Conservation (phyloP, 53 echinoderm and acorn worm species). For the Temnopleurus reevesii region DNA sequence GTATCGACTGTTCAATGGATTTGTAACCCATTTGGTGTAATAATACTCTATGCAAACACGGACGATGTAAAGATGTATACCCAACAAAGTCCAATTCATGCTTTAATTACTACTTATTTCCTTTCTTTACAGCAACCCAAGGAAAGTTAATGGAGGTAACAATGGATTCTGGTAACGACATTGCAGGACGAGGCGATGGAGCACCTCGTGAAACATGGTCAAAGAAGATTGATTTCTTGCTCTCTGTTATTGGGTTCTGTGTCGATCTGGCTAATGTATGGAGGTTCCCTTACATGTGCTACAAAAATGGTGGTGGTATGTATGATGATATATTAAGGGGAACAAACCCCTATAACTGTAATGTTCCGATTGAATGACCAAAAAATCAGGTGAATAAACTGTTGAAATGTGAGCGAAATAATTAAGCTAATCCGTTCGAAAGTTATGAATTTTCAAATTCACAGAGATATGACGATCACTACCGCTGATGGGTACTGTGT, state of each 20-base stretch:
- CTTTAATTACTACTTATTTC: background rate
- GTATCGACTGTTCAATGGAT: too few species aligned
- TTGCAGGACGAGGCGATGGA: constrained; percentile 45
- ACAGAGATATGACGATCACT: too few species aligned
- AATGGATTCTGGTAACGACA: constrained; percentile 71
- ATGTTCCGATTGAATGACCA: too few species aligned
- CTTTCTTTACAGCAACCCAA: constrained; percentile 62
- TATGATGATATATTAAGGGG: too few species aligned
- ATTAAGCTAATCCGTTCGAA: too few species aligned
- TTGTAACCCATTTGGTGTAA: too few species aligned
- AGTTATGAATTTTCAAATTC: too few species aligned
- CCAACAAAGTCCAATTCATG: background rate
- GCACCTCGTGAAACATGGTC: constrained; percentile 85
- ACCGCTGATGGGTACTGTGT: too few species aligned
- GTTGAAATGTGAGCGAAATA: too few species aligned
- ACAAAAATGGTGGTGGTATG: constrained; percentile 96
- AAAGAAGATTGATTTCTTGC: constrained; percentile 90
- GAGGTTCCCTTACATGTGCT: constrained; percentile 98
- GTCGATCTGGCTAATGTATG: constrained; percentile 95
- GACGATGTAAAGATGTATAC: background rate
- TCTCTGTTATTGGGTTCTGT: constrained; percentile 95
- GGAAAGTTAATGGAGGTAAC: constrained; percentile 80
- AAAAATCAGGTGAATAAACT: too few species aligned
- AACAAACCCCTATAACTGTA: too few species aligned
- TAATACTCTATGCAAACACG: background rate